Base-by-base conservation (phyloP, 2,797 vertebrate species). In the Anableps anableps region DNA sequence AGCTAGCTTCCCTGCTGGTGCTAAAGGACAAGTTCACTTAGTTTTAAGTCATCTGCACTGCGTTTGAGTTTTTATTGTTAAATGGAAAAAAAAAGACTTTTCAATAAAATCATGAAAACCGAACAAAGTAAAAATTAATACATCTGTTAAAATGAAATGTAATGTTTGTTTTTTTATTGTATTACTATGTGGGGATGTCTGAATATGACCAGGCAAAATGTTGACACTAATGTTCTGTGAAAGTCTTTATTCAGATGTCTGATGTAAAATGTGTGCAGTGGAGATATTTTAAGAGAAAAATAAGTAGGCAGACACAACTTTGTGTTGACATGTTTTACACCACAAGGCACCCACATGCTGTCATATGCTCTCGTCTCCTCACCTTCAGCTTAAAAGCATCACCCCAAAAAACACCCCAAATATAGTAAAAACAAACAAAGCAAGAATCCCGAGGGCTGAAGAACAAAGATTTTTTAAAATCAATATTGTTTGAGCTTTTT, bases 321-420 rank as follows among this genome's bases (percentile, higher is more conserved):
- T 43, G 48, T 38, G 45, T 45, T 62, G 53, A 71, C 41, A 62
- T 34, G 74, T 29, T 34, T 75, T 47, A 23, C 41, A 43, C 26
- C 36, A 43, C 38, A 10, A 71, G 13, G 41, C 68, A 3, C 38
- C 51, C 74, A 45, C 74, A 75, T 53, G 34, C 47, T 34, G 72
- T 51, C 48, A 73, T 73, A 34, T 1, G 4, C 31, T 73, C 31
- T 9, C 38, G 48, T 74, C 72, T 53, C 10, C 11, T 74, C 72
- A 53, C 72, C 48, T 74, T 38, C 29, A 36, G 47, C 48, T 51
- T 51, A 75, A 75, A 58, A 75, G 26, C 51, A 43, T 38, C 50
- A 41, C 34, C 26, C 51, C 31, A 48, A n/a, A 75, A 53, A 53
- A 8, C 17, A 26, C 5, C 51, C 38, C 14, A 55, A 62, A 45